These are phyloP conservation scores for Nomada fabriciana DNA, from an alignment of 2,888 invertebrate genomes.

Conservation along the genomic window DNA sequence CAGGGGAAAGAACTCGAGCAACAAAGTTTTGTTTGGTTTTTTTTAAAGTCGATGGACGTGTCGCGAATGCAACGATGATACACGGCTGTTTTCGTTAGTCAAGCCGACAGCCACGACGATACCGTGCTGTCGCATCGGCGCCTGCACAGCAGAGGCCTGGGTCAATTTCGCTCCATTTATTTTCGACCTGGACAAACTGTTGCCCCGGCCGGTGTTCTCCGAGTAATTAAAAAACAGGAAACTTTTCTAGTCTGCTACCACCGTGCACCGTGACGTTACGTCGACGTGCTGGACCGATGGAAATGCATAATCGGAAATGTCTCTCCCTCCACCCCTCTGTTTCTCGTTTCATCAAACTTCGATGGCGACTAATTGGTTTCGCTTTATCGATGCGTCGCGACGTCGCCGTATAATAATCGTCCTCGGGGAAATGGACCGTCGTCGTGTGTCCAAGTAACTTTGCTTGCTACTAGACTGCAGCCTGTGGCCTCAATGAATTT, in stretches of 20 bases:
- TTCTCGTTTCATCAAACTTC: constrained; percentile 21
- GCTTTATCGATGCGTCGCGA: constrained; percentile 24
- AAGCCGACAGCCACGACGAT: constrained; percentile 21
- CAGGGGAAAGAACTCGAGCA: not conserved
- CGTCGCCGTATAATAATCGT: constrained; percentile 42
- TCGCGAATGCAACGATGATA: not conserved
- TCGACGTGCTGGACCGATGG: not conserved
- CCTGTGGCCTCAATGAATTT: constrained; percentile 62
- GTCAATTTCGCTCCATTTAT: constrained; percentile 40
- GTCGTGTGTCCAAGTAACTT: constrained; percentile 55
- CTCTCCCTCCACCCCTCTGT: not conserved
- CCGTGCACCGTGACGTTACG: not conserved
- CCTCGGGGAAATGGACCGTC: constrained; percentile 27
- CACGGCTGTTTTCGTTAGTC: constrained; percentile 1
- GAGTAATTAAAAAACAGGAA: constrained; percentile 41
- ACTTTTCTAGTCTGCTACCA: constrained; percentile 15
- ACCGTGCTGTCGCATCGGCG: constrained; percentile 22
- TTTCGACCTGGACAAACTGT: constrained; percentile 13
- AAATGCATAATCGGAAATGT: constrained; percentile 22
- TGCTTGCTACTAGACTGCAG: constrained; percentile 52
- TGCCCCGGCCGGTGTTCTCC: constrained; percentile 25
- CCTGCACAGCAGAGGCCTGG: not conserved
- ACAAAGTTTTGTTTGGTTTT: constrained; percentile 3
- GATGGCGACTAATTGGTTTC: constrained; percentile 44
- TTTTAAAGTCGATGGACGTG: constrained; percentile 12